Base-by-base conservation (phyloP, 2,113 vertebrate genomes). In the Taxidea taxus region DNA sequence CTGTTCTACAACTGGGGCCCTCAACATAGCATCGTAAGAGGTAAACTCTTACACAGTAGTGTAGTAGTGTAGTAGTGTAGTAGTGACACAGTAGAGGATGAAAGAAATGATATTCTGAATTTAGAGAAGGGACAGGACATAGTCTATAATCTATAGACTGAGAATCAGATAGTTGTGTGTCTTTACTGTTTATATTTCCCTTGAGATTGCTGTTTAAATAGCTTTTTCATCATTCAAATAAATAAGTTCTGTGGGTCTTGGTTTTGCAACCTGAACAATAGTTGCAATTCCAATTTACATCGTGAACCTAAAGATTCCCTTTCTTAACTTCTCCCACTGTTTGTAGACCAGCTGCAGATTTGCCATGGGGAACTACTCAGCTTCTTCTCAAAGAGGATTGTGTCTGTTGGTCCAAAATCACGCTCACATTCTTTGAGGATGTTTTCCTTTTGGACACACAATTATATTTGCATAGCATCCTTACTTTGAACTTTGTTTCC, bases 401-500 rank as follows among this genome's bases (percentile, higher is more conserved):
- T 77, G 68, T 75, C 84, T 70, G 1, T 77, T 60, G 14, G 18
- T 6, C 54, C n/a, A 1, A 16, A 51, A 11, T 72, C 42, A 80
- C 51, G 42, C 44, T 87, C 27, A 78, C n/a, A 20, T 96, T 92
- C 60, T 86, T 91, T 89, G 56, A 68, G 44, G 68, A 49, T 64
- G 64, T 85, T 93, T 96, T 96, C 44, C 49, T 42, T 96, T 70
- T 78, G 78, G 16, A 60, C 72, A 90, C 20, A 56, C 42, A 6
- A 54, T 92, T 16, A 25, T 68, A 85, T 92, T 97, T 97, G 70
- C 15, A 8, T 51, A 89, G 42, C 23, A 68, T 75, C 90, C 62
- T 93, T 90, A 84, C 51, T 94, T 93, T 91, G 47, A 60, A 64
- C 49, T 39, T 96, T 86, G 20, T 94, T 54, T 94, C 29, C 91